These are phyloP conservation scores for Caenorhabditis angaria DNA, from an alignment of 2,888 invertebrate genomes.

Conservation along the genomic window DNA sequence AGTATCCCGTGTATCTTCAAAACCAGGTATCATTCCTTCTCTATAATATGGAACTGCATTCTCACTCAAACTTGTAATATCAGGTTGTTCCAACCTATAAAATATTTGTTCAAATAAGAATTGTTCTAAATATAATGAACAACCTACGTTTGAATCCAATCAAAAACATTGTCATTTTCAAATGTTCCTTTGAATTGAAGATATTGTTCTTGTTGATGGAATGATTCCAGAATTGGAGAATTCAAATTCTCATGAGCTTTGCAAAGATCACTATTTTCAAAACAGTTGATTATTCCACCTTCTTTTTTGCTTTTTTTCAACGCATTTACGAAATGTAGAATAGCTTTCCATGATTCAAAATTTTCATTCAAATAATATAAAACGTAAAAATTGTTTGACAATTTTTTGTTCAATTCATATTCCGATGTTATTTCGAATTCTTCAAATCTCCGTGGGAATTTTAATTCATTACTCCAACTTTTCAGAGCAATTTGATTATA, in stretches of 20 bases:
- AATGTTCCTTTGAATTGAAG: slow-evolving; percentile 12
- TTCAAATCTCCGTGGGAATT: neutral
- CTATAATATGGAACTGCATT: slow-evolving; percentile 34
- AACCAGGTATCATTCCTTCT: slow-evolving; percentile 41
- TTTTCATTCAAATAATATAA: slow-evolving; percentile 10
- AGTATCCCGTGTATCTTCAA: slow-evolving; percentile 29
- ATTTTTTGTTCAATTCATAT: neutral
- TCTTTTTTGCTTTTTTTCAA: slow-evolving; percentile 6
- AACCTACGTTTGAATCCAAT: slow-evolving; percentile 38
- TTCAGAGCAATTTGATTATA: neutral
- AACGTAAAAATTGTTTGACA: neutral
- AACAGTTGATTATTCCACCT: slow-evolving; percentile 28
- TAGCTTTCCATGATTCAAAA: slow-evolving; percentile 28
- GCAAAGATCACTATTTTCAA: slow-evolving; percentile 12
- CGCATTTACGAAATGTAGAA: slow-evolving; percentile 17
- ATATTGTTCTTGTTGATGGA: slow-evolving; percentile 6
- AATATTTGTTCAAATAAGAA: neutral
- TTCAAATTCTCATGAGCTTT: neutral
- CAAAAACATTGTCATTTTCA: slow-evolving; percentile 15
- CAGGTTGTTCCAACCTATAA: slow-evolving; percentile 30
- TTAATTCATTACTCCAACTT: neutral
- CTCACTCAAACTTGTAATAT: slow-evolving; percentile 28
- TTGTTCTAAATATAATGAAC: no score
- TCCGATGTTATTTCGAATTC: neutral
- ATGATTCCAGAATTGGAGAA: slow-evolving; percentile 6